A percentile compares a stretch with the other conserved stretches of the same genome.
Conservation (phyloP, 2,888 invertebrate species). For the Steinernema hermaphroditum region DNA sequence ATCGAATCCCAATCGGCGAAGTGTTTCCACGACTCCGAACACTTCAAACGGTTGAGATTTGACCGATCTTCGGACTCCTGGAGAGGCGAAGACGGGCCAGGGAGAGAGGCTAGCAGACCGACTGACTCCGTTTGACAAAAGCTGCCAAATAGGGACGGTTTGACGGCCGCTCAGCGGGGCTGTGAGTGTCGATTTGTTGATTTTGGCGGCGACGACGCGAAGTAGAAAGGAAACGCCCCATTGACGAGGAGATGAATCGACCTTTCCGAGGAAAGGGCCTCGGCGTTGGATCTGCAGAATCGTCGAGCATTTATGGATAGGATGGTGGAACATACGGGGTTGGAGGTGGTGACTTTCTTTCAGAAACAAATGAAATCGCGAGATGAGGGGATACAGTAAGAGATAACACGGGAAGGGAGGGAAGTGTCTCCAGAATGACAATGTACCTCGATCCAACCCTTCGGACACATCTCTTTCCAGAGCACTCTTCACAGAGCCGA, state of each 20-base stretch:
- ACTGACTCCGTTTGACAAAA: conserved; percentile 15
- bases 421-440: no score
- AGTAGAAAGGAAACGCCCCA: conserved; percentile 21
- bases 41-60: conserved; percentile 26
- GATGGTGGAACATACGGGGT: no score
- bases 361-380: no score
- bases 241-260: conserved; percentile 26
- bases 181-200: conserved; percentile 29
- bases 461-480: no score
- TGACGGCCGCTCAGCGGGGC: conserved; percentile 8
- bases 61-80: background rate
- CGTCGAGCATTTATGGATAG: no score
- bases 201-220: conserved; percentile 12
- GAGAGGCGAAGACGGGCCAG: background rate
- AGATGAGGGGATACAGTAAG: no score
- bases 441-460: no score
- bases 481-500: no score
- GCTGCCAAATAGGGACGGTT: conserved; percentile 31
- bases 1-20: conserved; percentile 13
- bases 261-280: conserved; percentile 6
- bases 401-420: no score
- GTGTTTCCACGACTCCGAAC: background rate
- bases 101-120: background rate
- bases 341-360: no score
- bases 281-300: background rate